Evolutionary conservation across 2,113 vertebrate species (phyloP).

Genomic region (Amphilophus citrinellus): DNA sequence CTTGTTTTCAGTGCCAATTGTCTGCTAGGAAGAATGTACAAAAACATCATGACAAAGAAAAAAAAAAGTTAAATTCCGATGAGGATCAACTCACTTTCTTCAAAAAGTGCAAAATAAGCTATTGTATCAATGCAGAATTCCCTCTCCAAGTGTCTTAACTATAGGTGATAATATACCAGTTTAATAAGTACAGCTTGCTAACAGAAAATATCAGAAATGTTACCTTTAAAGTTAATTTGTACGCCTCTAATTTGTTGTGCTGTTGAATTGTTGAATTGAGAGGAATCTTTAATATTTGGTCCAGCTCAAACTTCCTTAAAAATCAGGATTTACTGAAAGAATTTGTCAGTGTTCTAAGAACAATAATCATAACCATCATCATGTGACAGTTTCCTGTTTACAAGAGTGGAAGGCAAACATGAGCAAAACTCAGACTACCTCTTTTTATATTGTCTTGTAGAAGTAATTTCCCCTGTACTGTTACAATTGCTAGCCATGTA

Average conservation of each 20-base stretch:
- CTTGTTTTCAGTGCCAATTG: neutral
- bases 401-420: neutral
- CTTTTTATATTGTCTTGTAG: neutral
- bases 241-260: neutral
- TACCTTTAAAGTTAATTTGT: neutral
- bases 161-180: too few species aligned
- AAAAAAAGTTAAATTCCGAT: too few species aligned
- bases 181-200: too few species aligned
- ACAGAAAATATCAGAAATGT: neutral
- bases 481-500: neutral
- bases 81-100: too few species aligned
- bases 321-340: neutral
- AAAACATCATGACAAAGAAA: neutral
- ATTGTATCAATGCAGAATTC: too few species aligned
- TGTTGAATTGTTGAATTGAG: neutral
- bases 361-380: neutral
- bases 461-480: neutral
- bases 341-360: neutral
- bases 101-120: too few species aligned
- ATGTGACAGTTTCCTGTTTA: neutral
- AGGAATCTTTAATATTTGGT: neutral
- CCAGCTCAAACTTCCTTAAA: too few species aligned
- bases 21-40: neutral
- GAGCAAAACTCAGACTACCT: neutral
- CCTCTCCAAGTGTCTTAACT: too few species aligned